Evolutionary conservation across 2,888 invertebrate species (phyloP), one percentile per base, ranked within the genome.

Genomic region (Clusia tigrina): DNA sequence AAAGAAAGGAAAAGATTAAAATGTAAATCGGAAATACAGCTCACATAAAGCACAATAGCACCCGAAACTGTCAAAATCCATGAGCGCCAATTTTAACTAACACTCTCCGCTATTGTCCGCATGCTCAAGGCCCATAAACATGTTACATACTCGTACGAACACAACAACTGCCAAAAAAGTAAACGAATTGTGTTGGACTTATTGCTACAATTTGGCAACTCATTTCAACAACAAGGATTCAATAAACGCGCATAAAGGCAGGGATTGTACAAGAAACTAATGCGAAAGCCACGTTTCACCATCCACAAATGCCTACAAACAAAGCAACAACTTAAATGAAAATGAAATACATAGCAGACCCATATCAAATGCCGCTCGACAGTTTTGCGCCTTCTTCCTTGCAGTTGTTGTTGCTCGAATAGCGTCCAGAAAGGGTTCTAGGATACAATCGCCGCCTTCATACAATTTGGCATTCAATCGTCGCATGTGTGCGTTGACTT

Each of bases 401-500:
- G 3, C n/a, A 10, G 10, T 42, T 5, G 10, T 3, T 42, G 6
- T 42, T 42, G 42, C 6, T 42, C 10, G 10, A 42, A n/a, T n/a
- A n/a, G 42, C 6, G 5, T 32, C 15, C n/a, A 42, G 42, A 32
- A 6, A 32, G 32, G 32, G 32, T 32, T 32, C 5, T 32, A 48
- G 22, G 18, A 22, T 48, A 20, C 24, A n/a, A 66, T 69, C 65
- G 75, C 66, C 72, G 62, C 63, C 67, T 74, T 71, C 66, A 72
- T 72, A 70, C 67, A 72, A 76, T 73, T 74, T 76, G 65, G 63
- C 65, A 66, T 60, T 63, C 69, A 69, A 70, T 71, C 65, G 70
- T 65, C 69, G 65, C 62, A 48, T 71, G 68, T n/a, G n/a, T 69
- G 67, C 63, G 72, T 68, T 71, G 71, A 75, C 77, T 74, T 77